A percentile compares a stretch with the other conserved stretches of the same genome.
Evolutionary conservation across 2,113 vertebrate species (phyloP).

Genomic region (Rhynchopsitta pachyrhyncha): DNA sequence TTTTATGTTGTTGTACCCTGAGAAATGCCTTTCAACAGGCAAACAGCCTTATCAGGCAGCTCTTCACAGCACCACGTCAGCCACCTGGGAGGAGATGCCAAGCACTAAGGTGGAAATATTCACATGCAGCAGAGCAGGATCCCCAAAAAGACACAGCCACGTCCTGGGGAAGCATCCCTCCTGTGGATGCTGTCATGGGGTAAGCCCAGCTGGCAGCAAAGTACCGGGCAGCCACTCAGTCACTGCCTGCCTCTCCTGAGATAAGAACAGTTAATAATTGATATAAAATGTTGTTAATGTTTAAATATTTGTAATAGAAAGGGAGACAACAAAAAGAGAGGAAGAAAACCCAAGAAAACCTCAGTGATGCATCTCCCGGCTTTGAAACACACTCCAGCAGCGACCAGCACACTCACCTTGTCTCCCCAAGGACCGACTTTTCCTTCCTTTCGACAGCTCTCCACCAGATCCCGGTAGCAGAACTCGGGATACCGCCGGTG

Average conservation of each 20-base stretch:
- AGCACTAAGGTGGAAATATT: neutral
- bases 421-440: neutral
- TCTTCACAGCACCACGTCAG: neutral
- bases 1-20: neutral
- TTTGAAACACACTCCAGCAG: neutral
- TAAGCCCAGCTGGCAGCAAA: neutral
- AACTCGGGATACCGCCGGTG: neutral
- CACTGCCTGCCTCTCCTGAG: neutral
- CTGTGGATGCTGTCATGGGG: neutral
- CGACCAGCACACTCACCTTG: neutral
- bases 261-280: neutral
- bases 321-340: neutral
- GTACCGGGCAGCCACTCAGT: neutral
- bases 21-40: neutral
- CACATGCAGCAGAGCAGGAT: accelerated
- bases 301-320: neutral
- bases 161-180: accelerated
- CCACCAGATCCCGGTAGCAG: neutral
- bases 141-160: neutral
- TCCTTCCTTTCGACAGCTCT: neutral
- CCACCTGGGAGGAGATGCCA: neutral
- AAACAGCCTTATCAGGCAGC: neutral
- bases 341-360: neutral
- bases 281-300: neutral
- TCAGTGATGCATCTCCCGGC: neutral